Evolutionary conservation across 2,888 invertebrate genomes (phyloP), one percentile per base, ranked within the genome.

Genomic region (Thereva unica): DNA sequence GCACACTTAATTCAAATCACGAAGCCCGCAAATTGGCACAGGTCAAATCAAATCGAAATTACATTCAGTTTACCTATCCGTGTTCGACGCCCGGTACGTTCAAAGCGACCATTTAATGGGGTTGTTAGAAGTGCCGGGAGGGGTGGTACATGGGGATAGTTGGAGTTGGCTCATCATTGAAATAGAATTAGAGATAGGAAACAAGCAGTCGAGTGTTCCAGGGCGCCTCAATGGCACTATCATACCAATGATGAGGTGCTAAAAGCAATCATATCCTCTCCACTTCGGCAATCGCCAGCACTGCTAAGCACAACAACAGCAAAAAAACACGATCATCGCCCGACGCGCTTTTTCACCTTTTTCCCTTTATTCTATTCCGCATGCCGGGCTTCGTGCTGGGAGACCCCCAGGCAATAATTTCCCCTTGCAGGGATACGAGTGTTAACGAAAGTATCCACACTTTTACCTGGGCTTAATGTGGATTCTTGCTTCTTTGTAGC

Each of bases 31-130:
- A 61, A 61, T 61, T 61, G 61, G 61, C 61, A 50, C 40, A 61
- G 61, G 61, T 61, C 61, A 50, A 61, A 61, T 61, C 61, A 61
- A 61, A 61, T 61, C 61, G 50, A 61, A 50, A 61, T 61, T 61
- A 61, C 61, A 61, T 50, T 61, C 61, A 61, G 50, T 61, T 61
- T 61, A 9, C 49, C 61, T 50, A 50, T 41, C 49, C 12, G 50
- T 42, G 50, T 34, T 37, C 50, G 49, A 61, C 41, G 50, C n/a
- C 61, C 49, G 23, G 40, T 40, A 41, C 47, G 47, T 10, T 10
- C 41, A 49, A 40, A 55, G 34, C 34, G 34, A 35, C 34, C 3
- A 45, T 23, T 23, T 23, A 23, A 23, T 23, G 23, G 23, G 23
- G 23, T 2, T 23, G 23, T 23, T 23, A 23, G 1, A 23, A 23